Evolutionary conservation across 2,113 vertebrate species (phyloP).

Genomic region (Mungos mungo): DNA sequence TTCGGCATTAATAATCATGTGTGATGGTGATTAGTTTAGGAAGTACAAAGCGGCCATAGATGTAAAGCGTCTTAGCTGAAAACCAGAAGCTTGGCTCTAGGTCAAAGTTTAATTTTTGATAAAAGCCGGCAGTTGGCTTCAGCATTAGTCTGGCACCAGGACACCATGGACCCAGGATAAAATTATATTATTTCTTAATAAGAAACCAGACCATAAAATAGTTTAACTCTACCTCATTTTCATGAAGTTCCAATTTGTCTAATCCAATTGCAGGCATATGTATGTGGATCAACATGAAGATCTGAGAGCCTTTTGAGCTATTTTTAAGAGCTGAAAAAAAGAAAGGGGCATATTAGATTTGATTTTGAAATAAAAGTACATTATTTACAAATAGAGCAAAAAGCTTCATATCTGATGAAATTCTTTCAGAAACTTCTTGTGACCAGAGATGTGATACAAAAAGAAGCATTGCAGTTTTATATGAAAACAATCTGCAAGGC

Average conservation of each 20-base stretch:
- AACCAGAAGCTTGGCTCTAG: conserved; percentile 9
- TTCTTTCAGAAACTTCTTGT: not conserved
- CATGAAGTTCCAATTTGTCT: conserved; percentile 57
- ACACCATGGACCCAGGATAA: not conserved
- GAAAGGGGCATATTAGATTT: conserved; percentile 42
- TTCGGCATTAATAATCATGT: conserved; percentile 27
- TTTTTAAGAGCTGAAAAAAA: conserved; percentile 51
- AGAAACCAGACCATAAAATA: conserved; percentile 49
- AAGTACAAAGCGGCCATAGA: conserved; percentile 1
- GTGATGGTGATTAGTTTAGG: conserved; percentile 54
- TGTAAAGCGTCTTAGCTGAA: conserved; percentile 30
- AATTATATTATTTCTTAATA: conserved; percentile 66
- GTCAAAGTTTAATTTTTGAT: conserved; percentile 66
- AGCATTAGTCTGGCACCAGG: conserved; percentile 8
- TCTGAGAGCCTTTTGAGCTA: conserved; percentile 35
- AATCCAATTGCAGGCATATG: conserved; percentile 53
- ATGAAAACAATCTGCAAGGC: not conserved
- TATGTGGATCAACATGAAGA: conserved; percentile 47
- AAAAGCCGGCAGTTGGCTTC: conserved; percentile 47
- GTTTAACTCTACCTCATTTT: conserved; percentile 56
- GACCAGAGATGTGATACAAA: not conserved
- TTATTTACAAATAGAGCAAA: conserved; percentile 40
- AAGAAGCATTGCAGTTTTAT: not conserved
- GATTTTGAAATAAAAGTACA: conserved; percentile 60
- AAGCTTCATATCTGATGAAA: conserved; percentile 43